Base-by-base conservation (phyloP, 2,113 vertebrate genomes). In the Stigmatopora argus region DNA sequence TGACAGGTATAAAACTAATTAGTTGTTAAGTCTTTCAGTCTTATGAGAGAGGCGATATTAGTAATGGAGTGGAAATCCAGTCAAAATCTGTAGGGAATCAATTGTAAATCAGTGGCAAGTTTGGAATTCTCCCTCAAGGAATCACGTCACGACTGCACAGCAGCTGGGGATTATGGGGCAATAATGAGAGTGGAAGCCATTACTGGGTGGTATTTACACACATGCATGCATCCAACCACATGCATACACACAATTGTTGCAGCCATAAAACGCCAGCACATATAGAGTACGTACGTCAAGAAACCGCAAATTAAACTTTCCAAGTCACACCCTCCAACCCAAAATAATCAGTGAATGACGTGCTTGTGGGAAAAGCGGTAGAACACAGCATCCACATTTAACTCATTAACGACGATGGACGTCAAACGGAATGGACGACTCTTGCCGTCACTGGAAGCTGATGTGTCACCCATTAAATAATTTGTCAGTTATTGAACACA, bases 51-150 rank as follows among this genome's bases (percentile, higher is more conserved):
- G 59, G 75, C 65, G 60, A 63, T 56, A 64, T 70, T 65, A 62
- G 79, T 74, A 83, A 76, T 51, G 51, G 48, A 48, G 67, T 61
- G 76, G 78, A 78, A 82, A 85, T 86, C 83, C 82, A 77, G 74
- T 65, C 66, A 79, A 71, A 78, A 76, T 78, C 80, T 87, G 67
- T 26, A 1, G 83, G 83, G 79, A 83, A 85, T 87, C 81, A 66
- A 57, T 69, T 86, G 79, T 77, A 87, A 86, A 87, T 89, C 79
- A 65, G 79, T 83, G 82, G 83, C 74, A 69, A 78, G 73, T 83
- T 82, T 83, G 86, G 83, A 87, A 89, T 87, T 85, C 78, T 82
- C 76, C 73, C 73, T 64, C 72, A 80, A 87, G 82, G 83, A 89
- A 84, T 78, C 79, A 41, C 74, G 83, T 77, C 75, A 74, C 81